A percentile compares a stretch with the other conserved stretches of the same genome.
Evolutionary conservation across 2,113 vertebrate species (phyloP).

Genomic region (Aviceda subcristata): DNA sequence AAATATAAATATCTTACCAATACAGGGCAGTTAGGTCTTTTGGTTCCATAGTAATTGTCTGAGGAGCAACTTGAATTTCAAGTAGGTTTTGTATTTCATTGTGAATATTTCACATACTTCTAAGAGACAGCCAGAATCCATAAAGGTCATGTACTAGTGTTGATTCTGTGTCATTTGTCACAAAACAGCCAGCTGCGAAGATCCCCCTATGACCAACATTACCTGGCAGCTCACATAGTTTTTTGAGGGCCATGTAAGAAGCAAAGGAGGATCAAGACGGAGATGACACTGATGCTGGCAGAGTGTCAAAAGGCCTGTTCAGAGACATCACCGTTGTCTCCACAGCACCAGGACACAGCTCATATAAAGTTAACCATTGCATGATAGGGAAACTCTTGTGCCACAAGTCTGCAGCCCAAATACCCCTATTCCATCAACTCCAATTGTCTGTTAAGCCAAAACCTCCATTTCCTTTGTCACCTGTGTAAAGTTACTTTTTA

Average conservation of each 20-base stretch:
- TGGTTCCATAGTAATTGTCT: conserved; percentile 62
- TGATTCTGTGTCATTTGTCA: conserved; percentile 67
- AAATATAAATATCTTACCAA: conserved; percentile 61
- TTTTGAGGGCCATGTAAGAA: conserved; percentile 17
- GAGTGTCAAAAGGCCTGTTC: conserved; percentile 1
- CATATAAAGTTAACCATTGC: neutral
- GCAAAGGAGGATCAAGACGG: conserved; percentile 25
- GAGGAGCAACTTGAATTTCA: conserved; percentile 66
- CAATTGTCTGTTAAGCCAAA: neutral
- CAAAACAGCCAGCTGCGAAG: conserved; percentile 56
- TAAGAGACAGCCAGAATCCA: conserved; percentile 60
- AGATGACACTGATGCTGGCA: neutral
- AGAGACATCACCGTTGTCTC: neutral
- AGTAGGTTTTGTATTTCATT: conserved; percentile 57
- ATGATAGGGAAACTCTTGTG: neutral
- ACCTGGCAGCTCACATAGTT: conserved; percentile 48
- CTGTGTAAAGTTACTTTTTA: neutral
- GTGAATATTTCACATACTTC: conserved; percentile 64
- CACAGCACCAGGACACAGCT: neutral
- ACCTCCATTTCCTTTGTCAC: neutral
- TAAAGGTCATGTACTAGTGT: conserved; percentile 63
- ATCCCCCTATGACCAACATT: conserved; percentile 59
- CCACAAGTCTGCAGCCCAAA: neutral
- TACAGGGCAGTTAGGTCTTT: conserved; percentile 44
- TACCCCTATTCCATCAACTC: neutral